Base-by-base conservation (phyloP, 2,113 vertebrate genomes). In the Calonectris borealis region DNA sequence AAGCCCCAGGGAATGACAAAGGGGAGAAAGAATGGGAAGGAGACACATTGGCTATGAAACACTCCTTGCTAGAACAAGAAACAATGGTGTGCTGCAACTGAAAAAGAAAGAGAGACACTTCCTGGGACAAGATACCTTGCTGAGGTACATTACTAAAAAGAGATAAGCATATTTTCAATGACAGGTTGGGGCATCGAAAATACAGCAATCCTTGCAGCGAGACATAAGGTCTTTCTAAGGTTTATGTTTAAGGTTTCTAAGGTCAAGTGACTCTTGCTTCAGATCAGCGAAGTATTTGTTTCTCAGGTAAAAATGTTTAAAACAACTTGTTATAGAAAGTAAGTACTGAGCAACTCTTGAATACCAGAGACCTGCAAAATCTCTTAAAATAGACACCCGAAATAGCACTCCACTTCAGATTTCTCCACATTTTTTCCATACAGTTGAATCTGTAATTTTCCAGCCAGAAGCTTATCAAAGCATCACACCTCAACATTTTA, bases 1-100 rank as follows among this genome's bases (percentile, higher is more conserved):
- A 96, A 96, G 92, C 93, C 93, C 62, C 94, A 93, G 96, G 95
- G 95, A 91, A 96, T 93, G 93, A 96, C 92, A 95, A 96, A 91
- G 92, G n/a, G 87, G 60, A 91, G 85, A 88, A 93, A 94, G 91
- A 96, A 94, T 36, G 72, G 94, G 88, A 97, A 97, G 85, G 96
- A 97, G 94, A 96, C 94, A 64, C 69, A 54, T 68, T 96, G 96
- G 95, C 96, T 96, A 70, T 88, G 95, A 95, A 97, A 95, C 86
- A 89, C 86, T 95, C 91, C 96, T 96, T 94, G 83, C 96, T 80
- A 42, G 86, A 96, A 97, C 94, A 97, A 94, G 95, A 86, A 94
- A 96, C 95, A 96, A 95, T 95, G 42, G 93, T 26, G 54, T 94
- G 94, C 95, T 86, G 88, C 86, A 96, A 88, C 91, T n/a, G 88